Percentiles rank a stretch among this genome's conserved stretches.
Evolutionary conservation across 2,888 invertebrate genomes (phyloP).

Genomic region (Chrysodeixis includens): DNA sequence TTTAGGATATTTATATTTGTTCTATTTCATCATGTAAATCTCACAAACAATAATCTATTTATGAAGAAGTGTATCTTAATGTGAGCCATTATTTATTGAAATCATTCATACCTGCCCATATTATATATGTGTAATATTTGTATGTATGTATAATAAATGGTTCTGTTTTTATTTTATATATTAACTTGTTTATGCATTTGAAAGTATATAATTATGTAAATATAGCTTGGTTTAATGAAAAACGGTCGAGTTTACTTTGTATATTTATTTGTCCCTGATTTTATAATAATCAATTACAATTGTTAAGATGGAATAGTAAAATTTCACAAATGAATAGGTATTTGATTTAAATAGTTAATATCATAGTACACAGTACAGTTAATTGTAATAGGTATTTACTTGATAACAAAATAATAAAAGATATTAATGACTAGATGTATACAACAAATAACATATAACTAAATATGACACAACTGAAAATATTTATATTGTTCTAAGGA

Average conservation of each 20-base stretch:
- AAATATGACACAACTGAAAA: neutral
- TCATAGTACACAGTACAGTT: neutral
- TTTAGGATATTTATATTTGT: conserved; percentile 52
- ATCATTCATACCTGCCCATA: conserved; percentile 22
- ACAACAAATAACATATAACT: conserved; percentile 22
- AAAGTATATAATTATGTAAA: conserved; percentile 80
- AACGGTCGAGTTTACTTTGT: neutral
- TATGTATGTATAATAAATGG: conserved; percentile 61
- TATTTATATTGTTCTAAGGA: neutral
- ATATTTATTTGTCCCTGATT: conserved; percentile 14
- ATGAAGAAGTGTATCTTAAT: conserved; percentile 11
- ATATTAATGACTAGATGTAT: conserved; percentile 48
- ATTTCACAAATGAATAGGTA: neutral
- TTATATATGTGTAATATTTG: conserved; percentile 58
- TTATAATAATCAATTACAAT: neutral
- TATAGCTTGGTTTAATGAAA: conserved; percentile 66
- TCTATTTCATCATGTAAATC: conserved; percentile 27
- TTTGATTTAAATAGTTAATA: neutral
- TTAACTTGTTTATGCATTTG: conserved; percentile 69
- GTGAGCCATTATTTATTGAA: conserved; percentile 53
- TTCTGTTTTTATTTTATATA: conserved; percentile 59
- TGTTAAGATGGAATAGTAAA: neutral
- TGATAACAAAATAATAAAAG: conserved; percentile 10
- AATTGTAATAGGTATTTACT: neutral
- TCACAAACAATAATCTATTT: conserved; percentile 34